Percentiles rank a stretch among this genome's conserved stretches.
Evolutionary conservation across 2,888 invertebrate genomes (phyloP).

Genomic region (Synanthedon myopaeformis): DNA sequence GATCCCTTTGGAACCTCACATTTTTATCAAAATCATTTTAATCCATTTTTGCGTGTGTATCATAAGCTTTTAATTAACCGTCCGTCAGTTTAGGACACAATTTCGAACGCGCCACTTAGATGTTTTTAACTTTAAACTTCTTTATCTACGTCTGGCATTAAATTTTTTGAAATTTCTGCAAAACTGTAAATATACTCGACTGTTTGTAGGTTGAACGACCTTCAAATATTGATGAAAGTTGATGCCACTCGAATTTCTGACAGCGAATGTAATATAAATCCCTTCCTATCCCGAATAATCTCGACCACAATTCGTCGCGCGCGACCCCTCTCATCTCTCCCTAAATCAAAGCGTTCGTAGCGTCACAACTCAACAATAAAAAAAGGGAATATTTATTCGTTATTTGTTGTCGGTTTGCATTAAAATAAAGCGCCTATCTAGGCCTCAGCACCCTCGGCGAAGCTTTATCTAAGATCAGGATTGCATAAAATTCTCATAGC

Average conservation of each 20-base stretch:
- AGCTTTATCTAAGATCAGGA: slow-evolving; percentile 62
- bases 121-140: no score
- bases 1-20: no score
- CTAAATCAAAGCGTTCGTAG: slow-evolving; percentile 60
- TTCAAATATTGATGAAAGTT: slow-evolving; percentile 48
- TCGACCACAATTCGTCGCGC: slow-evolving; percentile 58
- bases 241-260: slow-evolving; percentile 43
- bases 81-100: no score
- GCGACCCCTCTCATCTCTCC: slow-evolving; percentile 46
- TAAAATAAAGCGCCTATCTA: slow-evolving; percentile 66
- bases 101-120: no score
- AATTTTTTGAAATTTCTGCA: no score
- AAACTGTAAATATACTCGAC: no score
- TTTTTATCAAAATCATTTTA: no score
- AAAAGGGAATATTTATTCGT: slow-evolving; percentile 62
- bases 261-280: slow-evolving; percentile 52
- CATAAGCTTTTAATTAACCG: no score
- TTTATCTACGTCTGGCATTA: no score
- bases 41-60: no score
- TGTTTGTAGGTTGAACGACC: slow-evolving; percentile 23
- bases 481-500: slow-evolving; percentile 64
- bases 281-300: slow-evolving; percentile 47
- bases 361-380: slow-evolving; percentile 60
- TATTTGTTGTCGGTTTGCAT: slow-evolving; percentile 68
- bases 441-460: slow-evolving; percentile 51